A percentile compares a stretch with the other conserved stretches of the same genome.
Evolutionary conservation across 2,888 invertebrate genomes (phyloP).

Genomic region (Buathra laborator): DNA sequence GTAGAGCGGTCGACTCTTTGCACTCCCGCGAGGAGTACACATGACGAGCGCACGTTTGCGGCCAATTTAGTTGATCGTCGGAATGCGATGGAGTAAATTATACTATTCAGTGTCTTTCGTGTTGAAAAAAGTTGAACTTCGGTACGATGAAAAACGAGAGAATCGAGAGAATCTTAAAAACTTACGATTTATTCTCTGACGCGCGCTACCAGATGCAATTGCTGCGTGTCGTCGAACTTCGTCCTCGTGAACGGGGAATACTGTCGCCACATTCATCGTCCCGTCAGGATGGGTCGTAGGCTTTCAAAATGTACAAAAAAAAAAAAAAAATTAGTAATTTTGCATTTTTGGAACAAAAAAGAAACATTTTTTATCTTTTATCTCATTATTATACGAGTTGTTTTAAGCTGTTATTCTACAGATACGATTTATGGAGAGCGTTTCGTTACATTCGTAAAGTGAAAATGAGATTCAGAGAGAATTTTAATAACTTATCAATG

Average conservation of each 20-base stretch:
- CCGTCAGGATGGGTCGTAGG: slow-evolving; percentile 63
- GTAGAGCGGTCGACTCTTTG: not conserved
- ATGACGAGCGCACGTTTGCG: not conserved
- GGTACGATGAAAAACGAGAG: too few species aligned
- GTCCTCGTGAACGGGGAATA: slow-evolving; percentile 78
- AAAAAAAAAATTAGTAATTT: not conserved
- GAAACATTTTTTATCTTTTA: too few species aligned
- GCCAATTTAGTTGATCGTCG: not conserved
- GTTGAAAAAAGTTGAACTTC: too few species aligned
- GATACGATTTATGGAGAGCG: too few species aligned
- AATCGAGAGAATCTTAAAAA: too few species aligned
- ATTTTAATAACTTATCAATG: too few species aligned
- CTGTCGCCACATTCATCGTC: slow-evolving; percentile 81
- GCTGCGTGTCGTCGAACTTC: slow-evolving; percentile 64
- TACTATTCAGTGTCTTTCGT: slow-evolving; percentile 2
- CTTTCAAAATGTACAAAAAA: slow-evolving; percentile 12
- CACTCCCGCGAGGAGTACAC: not conserved
- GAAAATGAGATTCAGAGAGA: too few species aligned
- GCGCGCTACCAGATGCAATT: slow-evolving; percentile 60
- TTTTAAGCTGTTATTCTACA: too few species aligned
- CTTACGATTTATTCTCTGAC: slow-evolving; percentile 67
- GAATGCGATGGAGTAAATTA: slow-evolving; percentile 32
- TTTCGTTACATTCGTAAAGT: too few species aligned
- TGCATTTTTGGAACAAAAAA: too few species aligned
- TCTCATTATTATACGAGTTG: too few species aligned